A percentile compares a stretch with the other conserved stretches of the same genome.
Conservation (phyloP, 2,888 invertebrate genomes). For the Pediacus dermestoides region DNA sequence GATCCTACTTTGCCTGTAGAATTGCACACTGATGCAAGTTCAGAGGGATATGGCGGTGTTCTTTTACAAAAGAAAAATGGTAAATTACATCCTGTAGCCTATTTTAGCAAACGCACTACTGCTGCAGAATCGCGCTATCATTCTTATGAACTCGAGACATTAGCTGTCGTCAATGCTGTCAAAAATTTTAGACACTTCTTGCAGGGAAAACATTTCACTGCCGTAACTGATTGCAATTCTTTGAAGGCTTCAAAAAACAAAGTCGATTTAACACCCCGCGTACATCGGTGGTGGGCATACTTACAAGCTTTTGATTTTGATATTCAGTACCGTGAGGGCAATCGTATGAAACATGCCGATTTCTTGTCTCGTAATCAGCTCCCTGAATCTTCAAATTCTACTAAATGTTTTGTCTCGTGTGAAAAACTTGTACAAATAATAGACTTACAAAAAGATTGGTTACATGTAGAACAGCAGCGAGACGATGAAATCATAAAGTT, state of each 20-base stretch:
- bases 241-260: slow-evolving; percentile 29
- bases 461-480: too few relatives aligned
- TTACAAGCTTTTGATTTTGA: slow-evolving; percentile 26
- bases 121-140: slow-evolving; percentile 18
- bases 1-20: slow-evolving; percentile 15
- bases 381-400: too few relatives aligned
- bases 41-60: slow-evolving; percentile 19
- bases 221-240: slow-evolving; percentile 40
- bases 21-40: slow-evolving; percentile 17
- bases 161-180: too few relatives aligned
- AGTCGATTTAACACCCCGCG: slow-evolving; percentile 31
- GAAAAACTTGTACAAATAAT: too few relatives aligned
- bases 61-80: slow-evolving; percentile 20
- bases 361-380: slow-evolving; percentile 15
- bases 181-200: too few relatives aligned
- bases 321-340: slow-evolving; percentile 13
- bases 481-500: too few relatives aligned
- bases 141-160: slow-evolving; percentile 33
- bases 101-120: slow-evolving; percentile 23
- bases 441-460: too few relatives aligned
- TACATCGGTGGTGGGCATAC: slow-evolving; percentile 36
- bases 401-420: too few relatives aligned
- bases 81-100: slow-evolving; percentile 21
- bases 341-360: slow-evolving; percentile 11
- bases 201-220: too few relatives aligned